A percentile compares a stretch with the other conserved stretches of the same genome.
Conservation (phyloP, 92 coral and sea anemone species). For the Epizoanthus ramosus region DNA sequence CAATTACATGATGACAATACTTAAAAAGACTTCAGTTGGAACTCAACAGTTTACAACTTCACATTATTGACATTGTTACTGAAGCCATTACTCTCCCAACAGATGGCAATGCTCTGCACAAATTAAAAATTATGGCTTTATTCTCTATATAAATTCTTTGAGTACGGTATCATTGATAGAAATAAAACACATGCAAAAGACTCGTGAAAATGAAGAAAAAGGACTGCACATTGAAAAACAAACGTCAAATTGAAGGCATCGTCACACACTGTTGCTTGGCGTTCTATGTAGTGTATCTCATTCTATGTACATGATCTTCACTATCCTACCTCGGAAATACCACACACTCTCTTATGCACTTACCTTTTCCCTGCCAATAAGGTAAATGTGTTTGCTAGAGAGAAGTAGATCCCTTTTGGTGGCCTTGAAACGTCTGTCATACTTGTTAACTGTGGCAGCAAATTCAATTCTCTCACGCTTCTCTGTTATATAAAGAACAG, state of each 20-base stretch:
- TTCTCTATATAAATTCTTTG: no score
- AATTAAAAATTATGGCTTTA: no score
- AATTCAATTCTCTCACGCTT: conserved; percentile 98
- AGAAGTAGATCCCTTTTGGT: conserved; percentile 92
- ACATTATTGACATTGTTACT: not conserved
- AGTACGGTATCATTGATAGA: no score
- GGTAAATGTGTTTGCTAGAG: conserved; percentile 96
- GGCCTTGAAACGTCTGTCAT: conserved; percentile 96
- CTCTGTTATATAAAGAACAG: conserved; percentile 52
- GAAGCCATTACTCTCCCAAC: no score
- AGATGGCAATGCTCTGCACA: no score
- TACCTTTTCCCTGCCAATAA: conserved; percentile 97
- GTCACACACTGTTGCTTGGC: no score
- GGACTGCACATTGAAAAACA: no score
- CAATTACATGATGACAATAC: not conserved
- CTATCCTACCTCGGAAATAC: not conserved
- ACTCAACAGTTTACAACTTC: no score
- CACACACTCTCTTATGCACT: not conserved
- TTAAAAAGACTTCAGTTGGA: no score
- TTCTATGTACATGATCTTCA: not conserved
- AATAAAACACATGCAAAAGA: no score
- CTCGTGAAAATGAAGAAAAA: no score
- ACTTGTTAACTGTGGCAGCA: conserved; percentile 94
- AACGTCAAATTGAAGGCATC: not conserved
- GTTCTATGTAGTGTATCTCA: not conserved